Evolutionary conservation across 2,888 invertebrate species (phyloP).

Genomic region (Dorcus hopei): DNA sequence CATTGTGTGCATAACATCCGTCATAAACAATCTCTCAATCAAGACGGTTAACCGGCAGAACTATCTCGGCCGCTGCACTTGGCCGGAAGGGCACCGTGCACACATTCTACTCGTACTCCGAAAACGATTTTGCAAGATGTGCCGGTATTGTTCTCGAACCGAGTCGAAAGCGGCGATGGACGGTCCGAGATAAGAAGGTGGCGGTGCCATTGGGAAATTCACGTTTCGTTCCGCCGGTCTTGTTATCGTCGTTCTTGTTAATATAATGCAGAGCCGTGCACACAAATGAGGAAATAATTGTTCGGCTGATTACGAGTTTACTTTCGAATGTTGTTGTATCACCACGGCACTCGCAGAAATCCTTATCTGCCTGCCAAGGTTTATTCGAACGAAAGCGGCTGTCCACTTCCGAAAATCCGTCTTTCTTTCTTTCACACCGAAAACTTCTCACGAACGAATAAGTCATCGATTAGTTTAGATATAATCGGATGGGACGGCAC

Average conservation of each 20-base stretch:
- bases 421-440: too few relatives aligned
- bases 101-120: conserved; percentile 7
- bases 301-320: too few relatives aligned
- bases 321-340: too few relatives aligned
- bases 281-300: conserved; percentile 1
- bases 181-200: not conserved
- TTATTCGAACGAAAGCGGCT: too few relatives aligned
- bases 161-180: not conserved
- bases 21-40: conserved; percentile 8
- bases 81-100: conserved; percentile 15
- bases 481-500: too few relatives aligned
- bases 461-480: too few relatives aligned
- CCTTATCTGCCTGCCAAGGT: too few relatives aligned
- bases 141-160: not conserved
- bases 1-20: not conserved
- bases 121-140: conserved; percentile 7
- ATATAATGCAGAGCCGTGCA: not conserved
- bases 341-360: too few relatives aligned
- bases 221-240: not conserved
- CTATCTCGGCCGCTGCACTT: conserved; percentile 5
- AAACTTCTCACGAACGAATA: too few relatives aligned
- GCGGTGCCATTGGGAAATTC: not conserved
- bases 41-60: not conserved
- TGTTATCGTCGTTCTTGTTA: not conserved
- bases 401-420: too few relatives aligned